These are phyloP conservation scores for Leptatherina wallacei DNA, from an alignment of 2,797 vertebrate species.

Conservation along the genomic window DNA sequence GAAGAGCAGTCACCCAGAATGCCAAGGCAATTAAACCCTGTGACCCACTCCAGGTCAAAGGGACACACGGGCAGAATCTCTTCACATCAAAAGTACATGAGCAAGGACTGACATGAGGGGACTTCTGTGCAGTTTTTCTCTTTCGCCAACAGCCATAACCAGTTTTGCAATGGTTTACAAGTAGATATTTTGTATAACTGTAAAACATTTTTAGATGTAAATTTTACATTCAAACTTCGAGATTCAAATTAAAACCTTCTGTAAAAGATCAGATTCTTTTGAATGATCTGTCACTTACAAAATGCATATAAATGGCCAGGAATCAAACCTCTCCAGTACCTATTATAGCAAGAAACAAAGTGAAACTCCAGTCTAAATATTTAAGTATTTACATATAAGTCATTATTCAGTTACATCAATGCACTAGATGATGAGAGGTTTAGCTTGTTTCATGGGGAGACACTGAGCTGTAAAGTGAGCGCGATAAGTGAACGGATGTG, in stretches of 20 bases:
- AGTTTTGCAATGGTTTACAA: neutral
- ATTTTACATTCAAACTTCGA: constrained; percentile 27
- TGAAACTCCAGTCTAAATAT: constrained; percentile 48
- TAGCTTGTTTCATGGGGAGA: constrained; percentile 42
- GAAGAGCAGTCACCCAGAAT: constrained; percentile 56
- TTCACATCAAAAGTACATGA: constrained; percentile 50
- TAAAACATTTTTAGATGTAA: constrained; percentile 13
- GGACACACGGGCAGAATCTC: constrained; percentile 54
- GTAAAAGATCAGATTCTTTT: constrained; percentile 19
- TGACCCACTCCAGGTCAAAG: constrained; percentile 54
- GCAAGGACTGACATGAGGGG: constrained; percentile 2
- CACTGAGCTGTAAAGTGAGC: constrained; percentile 56
- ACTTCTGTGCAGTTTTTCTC: neutral
- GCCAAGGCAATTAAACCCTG: constrained; percentile 69
- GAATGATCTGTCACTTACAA: constrained; percentile 39
- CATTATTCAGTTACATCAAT: constrained; percentile 69
- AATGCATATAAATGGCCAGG: constrained; percentile 52
- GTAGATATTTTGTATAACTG: neutral
- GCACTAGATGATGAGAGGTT: constrained; percentile 66
- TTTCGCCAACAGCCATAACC: neutral
- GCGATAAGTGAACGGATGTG: constrained; percentile 54
- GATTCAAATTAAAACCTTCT: constrained; percentile 34
- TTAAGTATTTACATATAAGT: constrained; percentile 60
- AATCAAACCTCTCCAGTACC: constrained; percentile 27
- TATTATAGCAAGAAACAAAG: constrained; percentile 8